These are phyloP conservation scores for Tetrax tetrax DNA, from an alignment of 2,113 vertebrate species.

Conservation along the genomic window DNA sequence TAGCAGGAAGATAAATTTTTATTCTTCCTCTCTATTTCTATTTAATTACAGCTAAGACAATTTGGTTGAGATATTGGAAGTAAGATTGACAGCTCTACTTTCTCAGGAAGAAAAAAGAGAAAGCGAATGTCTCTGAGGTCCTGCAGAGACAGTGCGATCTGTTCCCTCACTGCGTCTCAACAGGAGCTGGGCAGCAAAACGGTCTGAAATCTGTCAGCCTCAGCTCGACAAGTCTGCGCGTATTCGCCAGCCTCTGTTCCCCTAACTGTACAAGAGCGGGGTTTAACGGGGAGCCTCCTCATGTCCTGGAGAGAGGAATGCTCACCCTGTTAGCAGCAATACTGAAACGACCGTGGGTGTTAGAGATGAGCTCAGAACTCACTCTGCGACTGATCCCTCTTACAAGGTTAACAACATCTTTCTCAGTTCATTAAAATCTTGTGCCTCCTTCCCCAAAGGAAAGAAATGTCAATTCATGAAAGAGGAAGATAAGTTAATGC, in stretches of 20 bases:
- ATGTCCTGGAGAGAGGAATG: background rate
- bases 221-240: background rate
- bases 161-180: background rate
- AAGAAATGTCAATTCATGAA: conserved; percentile 18
- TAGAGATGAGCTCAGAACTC: background rate
- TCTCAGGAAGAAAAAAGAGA: background rate
- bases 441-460: conserved; percentile 20
- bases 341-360: background rate
- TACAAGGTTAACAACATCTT: background rate
- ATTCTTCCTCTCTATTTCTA: background rate
- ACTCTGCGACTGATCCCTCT: background rate
- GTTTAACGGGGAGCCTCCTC: background rate
- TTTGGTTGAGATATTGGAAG: background rate
- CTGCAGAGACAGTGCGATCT: background rate
- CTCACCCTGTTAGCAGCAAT: background rate
- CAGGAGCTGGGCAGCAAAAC: background rate
- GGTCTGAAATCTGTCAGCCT: background rate
- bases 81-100: background rate
- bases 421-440: conserved; percentile 4
- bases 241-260: background rate
- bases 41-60: background rate
- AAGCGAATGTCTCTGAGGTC: background rate
- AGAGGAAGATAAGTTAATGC: conserved; percentile 11
- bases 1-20: background rate
- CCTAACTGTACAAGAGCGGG: background rate